Conservation (phyloP, 2,888 invertebrate species). For the Oxycera nigricornis region DNA sequence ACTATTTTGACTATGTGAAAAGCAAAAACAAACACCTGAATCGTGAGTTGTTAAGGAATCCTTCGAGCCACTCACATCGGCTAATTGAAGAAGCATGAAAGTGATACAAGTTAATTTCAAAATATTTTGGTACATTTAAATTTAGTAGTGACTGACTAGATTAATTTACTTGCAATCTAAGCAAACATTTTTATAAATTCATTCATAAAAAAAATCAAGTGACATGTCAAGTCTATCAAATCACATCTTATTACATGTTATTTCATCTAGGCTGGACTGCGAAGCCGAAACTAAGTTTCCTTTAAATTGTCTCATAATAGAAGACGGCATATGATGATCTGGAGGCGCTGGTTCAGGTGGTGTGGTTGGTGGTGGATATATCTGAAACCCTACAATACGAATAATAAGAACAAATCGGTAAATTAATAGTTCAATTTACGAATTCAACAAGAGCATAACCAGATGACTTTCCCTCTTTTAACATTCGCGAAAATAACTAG, state of each 20-base stretch:
- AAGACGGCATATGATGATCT: constrained; percentile 71
- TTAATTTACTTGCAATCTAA: background rate
- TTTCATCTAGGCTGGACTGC: constrained; percentile 72
- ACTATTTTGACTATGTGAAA: background rate
- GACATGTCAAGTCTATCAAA: background rate
- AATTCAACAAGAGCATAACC: background rate
- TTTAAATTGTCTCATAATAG: constrained; percentile 63
- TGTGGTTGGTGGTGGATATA: constrained; percentile 83
- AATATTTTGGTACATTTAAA: background rate
- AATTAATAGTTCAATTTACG: constrained; percentile 16
- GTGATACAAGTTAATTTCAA: constrained; percentile 46
- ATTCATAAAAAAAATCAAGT: background rate
- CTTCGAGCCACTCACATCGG: constrained; percentile 82
- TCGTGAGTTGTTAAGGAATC: constrained; percentile 81
- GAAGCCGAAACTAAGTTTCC: constrained; percentile 64
- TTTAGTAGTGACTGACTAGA: background rate
- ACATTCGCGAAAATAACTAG: too few species aligned
- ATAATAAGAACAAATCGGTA: constrained; percentile 33
- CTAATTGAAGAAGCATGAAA: constrained; percentile 63
- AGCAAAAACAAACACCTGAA: constrained; percentile 70
- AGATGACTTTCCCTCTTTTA: too few species aligned
- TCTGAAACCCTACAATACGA: constrained; percentile 74
- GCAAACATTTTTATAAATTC: background rate
- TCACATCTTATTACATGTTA: constrained; percentile 65
- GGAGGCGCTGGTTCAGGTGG: constrained; percentile 87